Conservation (phyloP, 1,140 invertebrate genomes). For the Papilio polytes region DNA sequence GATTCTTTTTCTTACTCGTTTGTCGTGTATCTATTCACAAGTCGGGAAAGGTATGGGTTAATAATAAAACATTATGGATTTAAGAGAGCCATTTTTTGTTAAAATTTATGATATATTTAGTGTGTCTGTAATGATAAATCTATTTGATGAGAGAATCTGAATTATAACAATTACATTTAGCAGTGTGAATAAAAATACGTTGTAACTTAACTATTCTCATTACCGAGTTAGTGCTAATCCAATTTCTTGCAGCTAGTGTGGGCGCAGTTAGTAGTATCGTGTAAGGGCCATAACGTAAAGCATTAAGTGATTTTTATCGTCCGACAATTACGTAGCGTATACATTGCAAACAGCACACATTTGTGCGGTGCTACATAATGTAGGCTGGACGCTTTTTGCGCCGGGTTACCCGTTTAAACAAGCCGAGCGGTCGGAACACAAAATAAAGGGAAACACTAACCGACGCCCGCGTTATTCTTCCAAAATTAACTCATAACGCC, state of each 20-base stretch:
- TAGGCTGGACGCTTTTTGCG: constrained; percentile 69
- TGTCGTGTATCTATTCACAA: neutral
- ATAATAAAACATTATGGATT: neutral
- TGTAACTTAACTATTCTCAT: constrained; percentile 33
- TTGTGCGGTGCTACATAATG: constrained; percentile 68
- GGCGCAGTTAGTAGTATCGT: constrained; percentile 56
- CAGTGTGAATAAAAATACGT: constrained; percentile 1
- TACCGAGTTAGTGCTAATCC: constrained; percentile 42
- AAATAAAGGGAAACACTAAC: constrained; percentile 81
- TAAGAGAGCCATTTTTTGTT: neutral
- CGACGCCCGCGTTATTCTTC: constrained; percentile 78
- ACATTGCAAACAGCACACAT: constrained; percentile 63
- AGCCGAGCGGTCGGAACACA: constrained; percentile 72
- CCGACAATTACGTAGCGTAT: constrained; percentile 62
- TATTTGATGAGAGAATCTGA: neutral
- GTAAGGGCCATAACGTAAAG: constrained; percentile 56
- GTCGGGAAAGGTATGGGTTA: neutral
- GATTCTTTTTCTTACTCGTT: neutral
- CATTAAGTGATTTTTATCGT: constrained; percentile 73
- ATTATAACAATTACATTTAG: neutral
- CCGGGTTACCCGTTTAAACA: constrained; percentile 80
- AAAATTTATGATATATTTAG: neutral
- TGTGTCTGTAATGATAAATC: too few relatives aligned
- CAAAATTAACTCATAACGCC: constrained; percentile 83
- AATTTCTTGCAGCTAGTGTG: constrained; percentile 47